Percentiles rank a stretch among this genome's conserved stretches.
phyloP scores from a whole-genome alignment of 2,797 vertebrate genomes.

The Melanotaenia boesemani region DNA sequence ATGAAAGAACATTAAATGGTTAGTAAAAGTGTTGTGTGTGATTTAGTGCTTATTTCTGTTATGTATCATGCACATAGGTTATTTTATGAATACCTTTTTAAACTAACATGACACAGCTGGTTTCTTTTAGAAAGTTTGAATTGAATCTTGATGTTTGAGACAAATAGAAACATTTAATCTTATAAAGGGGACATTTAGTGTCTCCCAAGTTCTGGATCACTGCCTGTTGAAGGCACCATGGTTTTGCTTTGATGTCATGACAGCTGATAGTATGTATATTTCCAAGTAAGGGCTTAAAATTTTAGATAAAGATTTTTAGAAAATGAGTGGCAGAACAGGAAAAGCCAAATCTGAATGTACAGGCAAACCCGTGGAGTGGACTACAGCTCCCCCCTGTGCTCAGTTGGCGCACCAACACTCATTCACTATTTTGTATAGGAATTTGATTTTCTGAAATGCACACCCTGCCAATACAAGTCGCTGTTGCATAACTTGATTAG shows the following conservation, averaged over 20 bases:
- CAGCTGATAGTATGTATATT: background rate
- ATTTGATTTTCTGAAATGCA: conserved; percentile 44
- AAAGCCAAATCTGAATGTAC: background rate
- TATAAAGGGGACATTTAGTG: no score
- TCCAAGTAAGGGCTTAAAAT: background rate
- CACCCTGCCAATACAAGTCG: conserved; percentile 29
- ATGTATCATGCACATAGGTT: background rate
- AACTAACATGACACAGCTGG: background rate
- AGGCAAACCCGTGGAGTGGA: conserved; percentile 36
- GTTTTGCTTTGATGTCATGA: background rate
- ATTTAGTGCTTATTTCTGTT: background rate
- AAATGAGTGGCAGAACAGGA: background rate
- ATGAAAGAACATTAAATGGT: background rate
- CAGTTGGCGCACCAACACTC: conserved; percentile 18
- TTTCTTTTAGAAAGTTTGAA: background rate
- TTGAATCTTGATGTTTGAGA: background rate
- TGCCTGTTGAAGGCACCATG: no score
- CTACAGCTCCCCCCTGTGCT: conserved; percentile 62
- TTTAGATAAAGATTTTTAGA: background rate
- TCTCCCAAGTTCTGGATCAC: no score
- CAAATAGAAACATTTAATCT: background rate
- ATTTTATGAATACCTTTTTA: background rate
- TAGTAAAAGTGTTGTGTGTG: background rate
- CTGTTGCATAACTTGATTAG: conserved; percentile 25
- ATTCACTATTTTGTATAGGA: conserved; percentile 23